A percentile compares a stretch with the other conserved stretches of the same genome.
Evolutionary conservation across 2,113 vertebrate genomes (phyloP).

Genomic region (Apteryx mantelli): DNA sequence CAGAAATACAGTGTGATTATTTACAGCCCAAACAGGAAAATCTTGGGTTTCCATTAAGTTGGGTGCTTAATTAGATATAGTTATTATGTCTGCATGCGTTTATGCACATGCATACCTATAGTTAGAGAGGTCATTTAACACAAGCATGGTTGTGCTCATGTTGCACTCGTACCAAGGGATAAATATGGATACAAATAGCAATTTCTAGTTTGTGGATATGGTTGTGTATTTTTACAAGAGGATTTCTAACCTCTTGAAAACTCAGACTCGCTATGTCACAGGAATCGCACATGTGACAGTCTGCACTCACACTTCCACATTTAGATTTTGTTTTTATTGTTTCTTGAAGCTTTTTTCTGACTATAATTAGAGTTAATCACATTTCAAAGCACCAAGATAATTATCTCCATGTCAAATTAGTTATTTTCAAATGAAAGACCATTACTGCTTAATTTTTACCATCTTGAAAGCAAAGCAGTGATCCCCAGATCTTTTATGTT

Average conservation of each 20-base stretch:
- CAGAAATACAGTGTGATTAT: neutral
- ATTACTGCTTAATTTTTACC: constrained; percentile 50
- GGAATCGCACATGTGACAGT: neutral
- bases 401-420: constrained; percentile 51
- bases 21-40: neutral
- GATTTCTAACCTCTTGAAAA: neutral
- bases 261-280: neutral
- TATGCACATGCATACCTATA: neutral
- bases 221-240: neutral
- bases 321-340: constrained; percentile 24
- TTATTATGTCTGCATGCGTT: accelerated
- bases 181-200: neutral
- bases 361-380: constrained; percentile 47
- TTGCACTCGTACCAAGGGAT: neutral
- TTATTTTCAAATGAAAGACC: constrained; percentile 55
- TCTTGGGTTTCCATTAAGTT: neutral
- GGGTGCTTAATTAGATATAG: neutral
- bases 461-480: constrained; percentile 32
- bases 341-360: neutral
- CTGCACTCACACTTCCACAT: neutral
- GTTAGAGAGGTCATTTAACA: neutral
- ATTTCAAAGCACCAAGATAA: constrained; percentile 59
- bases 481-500: constrained; percentile 55
- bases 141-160: accelerated
- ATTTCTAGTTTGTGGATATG: neutral